Percentiles rank a stretch among this genome's conserved stretches.
phyloP scores from a whole-genome alignment of 1,140 invertebrate genomes.

The Psilanteris sp. region DNA sequence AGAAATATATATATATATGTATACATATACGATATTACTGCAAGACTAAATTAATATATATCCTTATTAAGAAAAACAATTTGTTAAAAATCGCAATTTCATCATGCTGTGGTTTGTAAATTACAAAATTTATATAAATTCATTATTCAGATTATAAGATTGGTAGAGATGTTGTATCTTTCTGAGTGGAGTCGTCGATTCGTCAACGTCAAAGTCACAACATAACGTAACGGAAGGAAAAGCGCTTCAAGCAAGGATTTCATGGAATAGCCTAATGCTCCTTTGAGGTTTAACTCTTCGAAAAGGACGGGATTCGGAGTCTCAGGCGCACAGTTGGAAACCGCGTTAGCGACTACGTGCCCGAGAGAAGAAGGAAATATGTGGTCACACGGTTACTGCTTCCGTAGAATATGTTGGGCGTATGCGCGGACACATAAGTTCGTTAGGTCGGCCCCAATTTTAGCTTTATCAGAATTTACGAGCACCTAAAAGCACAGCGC shows the following conservation, averaged over 20 bases:
- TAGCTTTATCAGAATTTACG: conserved; percentile 72
- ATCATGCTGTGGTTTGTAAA: conserved; percentile 2
- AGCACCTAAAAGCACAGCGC: conserved; percentile 68
- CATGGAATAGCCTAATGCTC: conserved; percentile 60
- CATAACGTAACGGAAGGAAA: conserved; percentile 46
- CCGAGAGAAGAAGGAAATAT: conserved; percentile 65
- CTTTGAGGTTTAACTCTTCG: conserved; percentile 64
- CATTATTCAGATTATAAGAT: conserved; percentile 4
- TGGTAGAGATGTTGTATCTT: conserved; percentile 10
- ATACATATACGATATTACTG: too few relatives aligned
- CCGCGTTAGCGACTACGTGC: conserved; percentile 59
- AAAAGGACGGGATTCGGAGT: conserved; percentile 55
- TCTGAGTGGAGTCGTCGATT: conserved; percentile 30
- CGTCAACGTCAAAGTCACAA: conserved; percentile 59
- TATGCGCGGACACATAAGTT: conserved; percentile 71
- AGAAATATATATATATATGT: too few relatives aligned
- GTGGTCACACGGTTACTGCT: conserved; percentile 60
- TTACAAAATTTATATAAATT: conserved; percentile 11
- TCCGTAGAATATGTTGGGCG: conserved; percentile 51
- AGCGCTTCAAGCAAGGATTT: conserved; percentile 42
- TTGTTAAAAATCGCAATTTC: too few relatives aligned
- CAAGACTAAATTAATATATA: too few relatives aligned
- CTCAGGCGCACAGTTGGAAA: conserved; percentile 65
- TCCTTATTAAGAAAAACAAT: too few relatives aligned
- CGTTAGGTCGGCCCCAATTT: conserved; percentile 72